These are phyloP conservation scores for Vipera latastei DNA, from an alignment of 2,797 vertebrate genomes.

Conservation along the genomic window DNA sequence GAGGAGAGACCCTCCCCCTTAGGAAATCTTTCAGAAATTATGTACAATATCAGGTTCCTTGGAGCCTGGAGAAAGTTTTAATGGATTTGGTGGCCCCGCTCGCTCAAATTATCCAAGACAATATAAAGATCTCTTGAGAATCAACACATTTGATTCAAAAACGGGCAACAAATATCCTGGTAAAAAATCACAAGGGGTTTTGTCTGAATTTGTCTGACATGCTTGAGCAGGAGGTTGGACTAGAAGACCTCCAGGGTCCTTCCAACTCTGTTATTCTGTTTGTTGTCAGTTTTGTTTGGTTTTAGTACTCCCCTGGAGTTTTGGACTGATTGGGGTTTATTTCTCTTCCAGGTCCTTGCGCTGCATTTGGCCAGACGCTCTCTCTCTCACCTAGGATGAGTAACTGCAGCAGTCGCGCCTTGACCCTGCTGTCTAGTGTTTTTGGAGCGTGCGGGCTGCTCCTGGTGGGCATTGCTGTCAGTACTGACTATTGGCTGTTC, in stretches of 20 bases:
- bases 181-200: not conserved
- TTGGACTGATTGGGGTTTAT: not conserved
- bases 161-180: not conserved
- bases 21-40: not conserved
- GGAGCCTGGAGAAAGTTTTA: not conserved
- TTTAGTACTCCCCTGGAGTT: not conserved
- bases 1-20: no score
- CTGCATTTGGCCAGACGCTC: slow-evolving; percentile 22
- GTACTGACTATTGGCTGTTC: slow-evolving; percentile 93
- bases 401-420: slow-evolving; percentile 88
- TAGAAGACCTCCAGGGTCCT: not conserved
- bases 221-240: not conserved
- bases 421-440: slow-evolving; percentile 92
- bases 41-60: no score
- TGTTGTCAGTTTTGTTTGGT: not conserved
- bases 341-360: slow-evolving; percentile 33
- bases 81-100: not conserved
- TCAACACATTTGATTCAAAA: not conserved
- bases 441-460: slow-evolving; percentile 89
- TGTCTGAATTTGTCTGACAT: not conserved
- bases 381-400: slow-evolving; percentile 78
- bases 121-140: not conserved
- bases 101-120: not conserved
- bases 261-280: not conserved
- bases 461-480: slow-evolving; percentile 90